Evolutionary conservation across 1,140 invertebrate species (phyloP).

Genomic region (Galendromus occidentalis): DNA sequence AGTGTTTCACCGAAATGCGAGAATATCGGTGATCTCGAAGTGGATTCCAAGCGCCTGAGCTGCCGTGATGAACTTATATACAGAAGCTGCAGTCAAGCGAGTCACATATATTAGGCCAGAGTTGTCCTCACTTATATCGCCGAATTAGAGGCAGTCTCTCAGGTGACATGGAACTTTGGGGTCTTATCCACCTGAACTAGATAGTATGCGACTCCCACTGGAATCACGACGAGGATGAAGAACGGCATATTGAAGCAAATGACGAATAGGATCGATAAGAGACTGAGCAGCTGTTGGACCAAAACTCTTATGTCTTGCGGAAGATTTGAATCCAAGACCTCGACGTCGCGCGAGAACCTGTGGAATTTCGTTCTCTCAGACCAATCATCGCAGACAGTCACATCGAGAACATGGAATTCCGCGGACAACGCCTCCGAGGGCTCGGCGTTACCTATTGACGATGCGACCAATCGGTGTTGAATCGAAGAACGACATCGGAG

Average conservation of each 20-base stretch:
- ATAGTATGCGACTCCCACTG: constrained; percentile 35
- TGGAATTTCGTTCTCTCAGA: too few relatives aligned
- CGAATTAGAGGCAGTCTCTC: too few relatives aligned
- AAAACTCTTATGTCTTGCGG: constrained; percentile 25
- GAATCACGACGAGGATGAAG: constrained; percentile 35
- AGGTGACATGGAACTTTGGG: too few relatives aligned
- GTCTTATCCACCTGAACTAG: constrained; percentile 35
- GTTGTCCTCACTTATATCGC: too few relatives aligned
- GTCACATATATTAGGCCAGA: too few relatives aligned
- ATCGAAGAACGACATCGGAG: constrained; percentile 42
- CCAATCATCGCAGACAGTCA: too few relatives aligned
- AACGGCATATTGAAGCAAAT: constrained; percentile 34
- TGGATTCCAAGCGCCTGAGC: constrained; percentile 32
- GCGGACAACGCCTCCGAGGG: too few relatives aligned
- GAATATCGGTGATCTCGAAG: constrained; percentile 33
- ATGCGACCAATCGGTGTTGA: constrained; percentile 34
- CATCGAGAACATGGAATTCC: too few relatives aligned
- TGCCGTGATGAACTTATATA: constrained; percentile 32
- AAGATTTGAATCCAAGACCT: constrained; percentile 25
- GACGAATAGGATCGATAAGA: constrained; percentile 32
- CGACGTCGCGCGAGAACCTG: constrained; percentile 33
- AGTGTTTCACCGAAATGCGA: constrained; percentile 30
- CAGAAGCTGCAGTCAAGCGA: constrained; percentile 11
- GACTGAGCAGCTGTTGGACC: constrained; percentile 24
- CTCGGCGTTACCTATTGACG: constrained; percentile 36